phyloP scores from a whole-genome alignment of 2,888 invertebrate genomes.

The Podotricha telesiphe region DNA sequence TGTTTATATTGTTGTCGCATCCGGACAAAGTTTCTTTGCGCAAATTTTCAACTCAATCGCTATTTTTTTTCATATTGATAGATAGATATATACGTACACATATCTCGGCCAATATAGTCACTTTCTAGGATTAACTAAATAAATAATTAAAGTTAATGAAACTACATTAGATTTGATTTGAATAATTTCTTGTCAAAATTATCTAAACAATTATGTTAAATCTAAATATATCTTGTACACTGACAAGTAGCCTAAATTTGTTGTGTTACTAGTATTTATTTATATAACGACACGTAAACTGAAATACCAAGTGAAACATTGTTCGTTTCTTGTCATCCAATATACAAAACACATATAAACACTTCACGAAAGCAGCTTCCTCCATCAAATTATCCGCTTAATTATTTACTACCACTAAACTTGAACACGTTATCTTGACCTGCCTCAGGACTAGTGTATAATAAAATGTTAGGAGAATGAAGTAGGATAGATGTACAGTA shows the following conservation, averaged over 20 bases:
- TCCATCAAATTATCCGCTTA: constrained; percentile 81
- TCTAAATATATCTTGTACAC: background rate
- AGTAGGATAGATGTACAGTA: constrained; percentile 53
- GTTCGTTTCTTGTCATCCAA: constrained; percentile 59
- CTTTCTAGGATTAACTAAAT: too few species aligned
- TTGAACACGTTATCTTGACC: constrained; percentile 62
- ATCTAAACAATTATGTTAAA: too few species aligned
- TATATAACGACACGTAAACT: background rate
- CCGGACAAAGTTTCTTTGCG: too few species aligned
- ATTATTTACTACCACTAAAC: constrained; percentile 79
- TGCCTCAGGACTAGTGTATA: constrained; percentile 52
- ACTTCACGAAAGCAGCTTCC: constrained; percentile 62
- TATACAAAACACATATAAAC: constrained; percentile 69
- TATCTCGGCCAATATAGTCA: too few species aligned
- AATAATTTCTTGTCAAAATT: too few species aligned
- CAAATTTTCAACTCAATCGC: too few species aligned
- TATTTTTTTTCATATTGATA: too few species aligned
- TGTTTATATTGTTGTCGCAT: too few species aligned
- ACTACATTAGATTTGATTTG: too few species aligned
- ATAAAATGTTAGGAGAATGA: constrained; percentile 46
- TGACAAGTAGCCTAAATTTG: background rate
- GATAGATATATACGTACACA: too few species aligned
- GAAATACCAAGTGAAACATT: background rate
- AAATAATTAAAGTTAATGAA: too few species aligned
- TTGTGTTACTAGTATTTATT: background rate